phyloP scores from a whole-genome alignment of 2,113 vertebrate species.

The Castor canadensis region DNA sequence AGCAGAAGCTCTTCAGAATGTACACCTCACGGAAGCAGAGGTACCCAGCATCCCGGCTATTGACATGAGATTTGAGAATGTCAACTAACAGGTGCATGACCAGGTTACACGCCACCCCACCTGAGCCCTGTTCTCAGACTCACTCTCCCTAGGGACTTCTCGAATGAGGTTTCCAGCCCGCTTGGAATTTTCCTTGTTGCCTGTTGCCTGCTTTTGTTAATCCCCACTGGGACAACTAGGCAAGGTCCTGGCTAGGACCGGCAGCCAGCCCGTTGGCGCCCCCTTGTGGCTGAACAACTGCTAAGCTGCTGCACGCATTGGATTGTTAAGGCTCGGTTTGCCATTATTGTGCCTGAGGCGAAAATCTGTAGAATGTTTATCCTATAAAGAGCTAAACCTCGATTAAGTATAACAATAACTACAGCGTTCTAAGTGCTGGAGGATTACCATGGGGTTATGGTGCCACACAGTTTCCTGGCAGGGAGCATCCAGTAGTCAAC shows the following conservation, averaged over 20 bases:
- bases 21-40: conserved; percentile 92
- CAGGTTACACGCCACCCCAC: conserved; percentile 76
- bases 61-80: conserved; percentile 92
- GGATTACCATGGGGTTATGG: conserved; percentile 64
- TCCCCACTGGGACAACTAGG: conserved; percentile 52
- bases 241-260: conserved; percentile 36
- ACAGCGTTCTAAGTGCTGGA: conserved; percentile 59
- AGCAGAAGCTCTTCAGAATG: conserved; percentile 95
- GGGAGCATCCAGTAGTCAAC: neutral
- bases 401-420: conserved; percentile 48
- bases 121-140: conserved; percentile 77
- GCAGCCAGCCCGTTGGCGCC: conserved; percentile 52
- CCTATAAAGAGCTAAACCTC: conserved; percentile 30
- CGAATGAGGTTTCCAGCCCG: conserved; percentile 78
- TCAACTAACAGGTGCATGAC: conserved; percentile 93
- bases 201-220: conserved; percentile 84
- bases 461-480: conserved; percentile 34
- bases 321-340: conserved; percentile 34
- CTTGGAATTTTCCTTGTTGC: conserved; percentile 83
- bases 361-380: conserved; percentile 69
- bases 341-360: conserved; percentile 65
- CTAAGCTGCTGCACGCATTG: conserved; percentile 58
- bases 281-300: conserved; percentile 53
- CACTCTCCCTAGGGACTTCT: conserved; percentile 77
- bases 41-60: conserved; percentile 93